Evolutionary conservation across 2,888 invertebrate genomes (phyloP), one percentile per base, ranked within the genome.

Genomic region (Drosophila pseudotalamancana): DNA sequence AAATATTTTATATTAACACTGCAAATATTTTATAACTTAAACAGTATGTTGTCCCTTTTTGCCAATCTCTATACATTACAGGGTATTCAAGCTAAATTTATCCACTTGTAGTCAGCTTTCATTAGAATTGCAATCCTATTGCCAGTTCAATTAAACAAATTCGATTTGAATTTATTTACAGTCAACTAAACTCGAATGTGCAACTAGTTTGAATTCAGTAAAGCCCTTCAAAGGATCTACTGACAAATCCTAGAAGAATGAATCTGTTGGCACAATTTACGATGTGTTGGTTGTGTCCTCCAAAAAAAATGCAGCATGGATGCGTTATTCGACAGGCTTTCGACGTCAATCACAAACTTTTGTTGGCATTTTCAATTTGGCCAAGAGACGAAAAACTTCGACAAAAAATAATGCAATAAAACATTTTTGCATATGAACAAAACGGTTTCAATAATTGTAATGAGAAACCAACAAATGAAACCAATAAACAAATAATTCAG

Each of bases 301-400:
- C 14, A 16, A 60, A 49, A 23, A 21, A 40, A 19, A 35, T 6
- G 9, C 23, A 9, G 6, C 16, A 6, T 23, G 16, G 42, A 16
- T 35, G 9, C 2, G 6, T 16, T 45, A 43, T 29, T 32, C 50
- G 8, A 32, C 32, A 25, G 39, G 34, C 45, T 50, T 45, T 75
- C 71, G 76, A 64, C 64, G 76, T 76, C 76, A 72, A 64, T 71
- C 72, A 64, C 60, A 65, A 60, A 45, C 62, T 62, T 69, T 53
- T 4, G 11, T n/a, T 60, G 72, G 72, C 19, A 64, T 71, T 75
- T 64, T 49, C 55, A 64, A 75, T 70, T 72, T 69, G 14, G 21
- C 56, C 6, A 6, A 12, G 19, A 23, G 21, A 16, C 25, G 35
- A 18, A 27, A 25, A 56, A 49, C 39, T 31, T 49, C 8, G 40